Percentiles rank a stretch among this genome's conserved stretches.
These are phyloP conservation scores for Dynastes hyllus DNA, from an alignment of 2,888 invertebrate genomes.

Conservation along the genomic window DNA sequence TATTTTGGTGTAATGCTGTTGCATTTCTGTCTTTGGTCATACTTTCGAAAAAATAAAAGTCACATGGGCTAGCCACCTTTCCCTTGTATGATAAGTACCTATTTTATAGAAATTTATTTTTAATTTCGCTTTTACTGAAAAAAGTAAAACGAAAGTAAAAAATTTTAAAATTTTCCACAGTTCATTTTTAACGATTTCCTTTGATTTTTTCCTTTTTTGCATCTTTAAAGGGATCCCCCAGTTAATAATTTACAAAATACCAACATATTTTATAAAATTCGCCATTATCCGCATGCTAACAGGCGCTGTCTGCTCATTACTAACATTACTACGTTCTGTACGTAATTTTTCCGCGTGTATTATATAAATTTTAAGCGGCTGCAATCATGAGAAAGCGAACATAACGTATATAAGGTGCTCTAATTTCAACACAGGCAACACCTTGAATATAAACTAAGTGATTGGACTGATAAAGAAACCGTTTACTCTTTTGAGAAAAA, in stretches of 20 bases:
- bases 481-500: conserved; percentile 9
- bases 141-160: too few relatives aligned
- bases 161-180: too few relatives aligned
- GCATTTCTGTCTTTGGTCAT: too few relatives aligned
- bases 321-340: conserved; percentile 1
- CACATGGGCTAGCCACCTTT: too few relatives aligned
- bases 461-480: conserved; percentile 46
- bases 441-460: conserved; percentile 47
- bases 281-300: background rate
- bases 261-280: background rate
- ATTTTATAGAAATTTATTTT: too few relatives aligned
- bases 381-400: conserved; percentile 37
- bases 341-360: conserved; percentile 28
- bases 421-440: conserved; percentile 43
- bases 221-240: background rate
- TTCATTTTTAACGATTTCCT: too few relatives aligned
- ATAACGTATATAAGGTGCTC: conserved; percentile 29
- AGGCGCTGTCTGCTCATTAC: conserved; percentile 1
- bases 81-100: too few relatives aligned
- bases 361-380: conserved; percentile 41
- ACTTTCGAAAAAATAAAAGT: too few relatives aligned
- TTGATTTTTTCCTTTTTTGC: background rate
- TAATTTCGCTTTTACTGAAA: too few relatives aligned
- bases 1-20: too few relatives aligned
- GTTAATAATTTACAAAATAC: conserved; percentile 7